phyloP scores from a whole-genome alignment of 2,888 invertebrate genomes.

The Gasteruption jaculator region DNA sequence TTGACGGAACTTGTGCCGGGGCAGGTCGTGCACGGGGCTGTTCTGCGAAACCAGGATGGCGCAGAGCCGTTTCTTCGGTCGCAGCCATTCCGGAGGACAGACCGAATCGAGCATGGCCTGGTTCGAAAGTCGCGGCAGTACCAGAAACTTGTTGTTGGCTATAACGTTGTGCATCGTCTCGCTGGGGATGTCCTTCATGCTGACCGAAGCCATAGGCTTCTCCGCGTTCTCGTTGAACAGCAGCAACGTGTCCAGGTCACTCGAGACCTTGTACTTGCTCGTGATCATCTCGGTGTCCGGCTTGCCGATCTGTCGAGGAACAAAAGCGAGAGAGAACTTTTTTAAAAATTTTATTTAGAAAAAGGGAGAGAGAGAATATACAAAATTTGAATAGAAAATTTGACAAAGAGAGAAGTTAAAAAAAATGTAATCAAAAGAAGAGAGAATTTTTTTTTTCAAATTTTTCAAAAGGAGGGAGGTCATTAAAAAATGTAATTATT shows the following conservation, averaged over 20 bases:
- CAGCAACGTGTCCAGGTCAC: slow-evolving; percentile 74
- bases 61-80: slow-evolving; percentile 69
- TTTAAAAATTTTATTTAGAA: slow-evolving; percentile 2
- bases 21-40: slow-evolving; percentile 58
- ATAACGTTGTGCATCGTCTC: slow-evolving; percentile 85
- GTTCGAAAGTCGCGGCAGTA: slow-evolving; percentile 86
- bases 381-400: no score
- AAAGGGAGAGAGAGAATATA: slow-evolving; percentile 24
- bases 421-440: no score
- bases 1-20: slow-evolving; percentile 66
- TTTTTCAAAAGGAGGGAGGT: no score
- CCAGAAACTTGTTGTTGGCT: slow-evolving; percentile 81
- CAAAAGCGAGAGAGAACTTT: slow-evolving; percentile 11
- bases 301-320: slow-evolving; percentile 64
- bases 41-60: slow-evolving; percentile 75
- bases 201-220: slow-evolving; percentile 78
- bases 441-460: no score
- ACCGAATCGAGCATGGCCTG: slow-evolving; percentile 79
- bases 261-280: slow-evolving; percentile 67
- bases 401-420: no score
- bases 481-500: no score
- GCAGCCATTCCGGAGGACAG: slow-evolving; percentile 85
- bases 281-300: slow-evolving; percentile 63
- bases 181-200: slow-evolving; percentile 86
- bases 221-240: slow-evolving; percentile 84